phyloP scores from a whole-genome alignment of 2,888 invertebrate species.

The Lycophotia porphyrea region DNA sequence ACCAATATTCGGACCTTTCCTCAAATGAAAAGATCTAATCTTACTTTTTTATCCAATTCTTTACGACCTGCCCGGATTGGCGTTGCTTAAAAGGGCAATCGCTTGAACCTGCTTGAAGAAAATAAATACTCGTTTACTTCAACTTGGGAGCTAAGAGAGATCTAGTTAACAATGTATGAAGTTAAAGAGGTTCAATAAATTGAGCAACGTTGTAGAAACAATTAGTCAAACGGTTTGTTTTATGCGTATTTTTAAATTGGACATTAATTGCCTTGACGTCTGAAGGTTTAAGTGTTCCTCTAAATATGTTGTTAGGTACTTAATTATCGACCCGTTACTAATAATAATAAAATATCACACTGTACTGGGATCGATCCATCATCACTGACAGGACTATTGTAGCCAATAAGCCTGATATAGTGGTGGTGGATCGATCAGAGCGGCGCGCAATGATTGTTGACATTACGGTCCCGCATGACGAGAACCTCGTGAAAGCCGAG shows the following conservation, averaged over 20 bases:
- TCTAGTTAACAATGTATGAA: constrained; percentile 57
- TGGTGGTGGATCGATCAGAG: too few relatives aligned
- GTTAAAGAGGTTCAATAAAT: constrained; percentile 35
- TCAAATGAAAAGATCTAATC: constrained; percentile 85
- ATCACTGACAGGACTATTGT: too few relatives aligned
- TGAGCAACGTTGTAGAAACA: neutral
- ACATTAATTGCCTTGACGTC: neutral
- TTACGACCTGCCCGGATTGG: constrained; percentile 76
- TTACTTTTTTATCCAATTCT: constrained; percentile 80
- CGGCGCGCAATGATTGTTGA: too few relatives aligned
- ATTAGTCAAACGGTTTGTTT: neutral
- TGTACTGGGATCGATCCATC: too few relatives aligned
- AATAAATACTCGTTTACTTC: constrained; percentile 70
- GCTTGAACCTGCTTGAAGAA: constrained; percentile 64
- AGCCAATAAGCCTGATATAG: too few relatives aligned
- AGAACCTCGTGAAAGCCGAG: too few relatives aligned
- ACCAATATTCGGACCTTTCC: constrained; percentile 82
- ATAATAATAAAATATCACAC: too few relatives aligned
- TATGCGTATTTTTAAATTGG: constrained; percentile 4
- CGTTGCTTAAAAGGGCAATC: constrained; percentile 75
- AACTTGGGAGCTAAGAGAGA: constrained; percentile 10
- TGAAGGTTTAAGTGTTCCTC: neutral
- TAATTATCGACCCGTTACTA: neutral
- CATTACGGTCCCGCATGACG: too few relatives aligned
- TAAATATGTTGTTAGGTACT: constrained; percentile 3